Evolutionary conservation across 2,888 invertebrate species (phyloP).

Genomic region (Leptogaster cylindrica): DNA sequence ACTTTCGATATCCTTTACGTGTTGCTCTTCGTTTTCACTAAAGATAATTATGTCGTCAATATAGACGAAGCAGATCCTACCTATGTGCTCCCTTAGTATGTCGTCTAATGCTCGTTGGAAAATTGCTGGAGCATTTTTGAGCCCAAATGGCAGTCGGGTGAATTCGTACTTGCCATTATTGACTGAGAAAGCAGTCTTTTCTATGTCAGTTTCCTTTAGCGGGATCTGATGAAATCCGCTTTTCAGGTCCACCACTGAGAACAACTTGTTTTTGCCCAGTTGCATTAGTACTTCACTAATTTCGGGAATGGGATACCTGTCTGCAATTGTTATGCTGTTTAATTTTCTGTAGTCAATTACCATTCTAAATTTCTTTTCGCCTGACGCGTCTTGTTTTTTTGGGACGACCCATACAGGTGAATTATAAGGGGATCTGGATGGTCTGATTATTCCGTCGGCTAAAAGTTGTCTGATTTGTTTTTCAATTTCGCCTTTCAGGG

Average conservation of each 20-base stretch:
- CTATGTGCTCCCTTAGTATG: conserved; percentile 39
- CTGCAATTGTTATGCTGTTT: background rate
- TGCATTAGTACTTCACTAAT: conserved; percentile 18
- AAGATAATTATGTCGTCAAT: conserved; percentile 44
- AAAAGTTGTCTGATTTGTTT: conserved; percentile 35
- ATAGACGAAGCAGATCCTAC: conserved; percentile 39
- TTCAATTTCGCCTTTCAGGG: conserved; percentile 40
- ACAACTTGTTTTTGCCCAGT: conserved; percentile 3
- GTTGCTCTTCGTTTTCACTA: conserved; percentile 37
- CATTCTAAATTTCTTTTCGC: conserved; percentile 17
- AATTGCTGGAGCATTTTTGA: conserved; percentile 44
- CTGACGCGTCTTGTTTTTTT: conserved; percentile 37
- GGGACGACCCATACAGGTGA: conserved; percentile 42
- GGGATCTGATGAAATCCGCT: conserved; percentile 42
- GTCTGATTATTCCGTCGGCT: conserved; percentile 40
- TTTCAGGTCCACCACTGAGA: conserved; percentile 41
- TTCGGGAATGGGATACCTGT: conserved; percentile 35
- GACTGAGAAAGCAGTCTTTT: conserved; percentile 39
- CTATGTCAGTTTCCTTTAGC: background rate
- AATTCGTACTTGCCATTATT: conserved; percentile 33
- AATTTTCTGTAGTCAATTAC: conserved; percentile 20
- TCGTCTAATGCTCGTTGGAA: conserved; percentile 43
- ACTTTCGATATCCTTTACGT: conserved; percentile 21
- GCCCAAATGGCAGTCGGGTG: conserved; percentile 35
- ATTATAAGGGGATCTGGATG: conserved; percentile 47